Base-by-base conservation (phyloP, 2,113 vertebrate genomes). In the Atractosteus spatula region DNA sequence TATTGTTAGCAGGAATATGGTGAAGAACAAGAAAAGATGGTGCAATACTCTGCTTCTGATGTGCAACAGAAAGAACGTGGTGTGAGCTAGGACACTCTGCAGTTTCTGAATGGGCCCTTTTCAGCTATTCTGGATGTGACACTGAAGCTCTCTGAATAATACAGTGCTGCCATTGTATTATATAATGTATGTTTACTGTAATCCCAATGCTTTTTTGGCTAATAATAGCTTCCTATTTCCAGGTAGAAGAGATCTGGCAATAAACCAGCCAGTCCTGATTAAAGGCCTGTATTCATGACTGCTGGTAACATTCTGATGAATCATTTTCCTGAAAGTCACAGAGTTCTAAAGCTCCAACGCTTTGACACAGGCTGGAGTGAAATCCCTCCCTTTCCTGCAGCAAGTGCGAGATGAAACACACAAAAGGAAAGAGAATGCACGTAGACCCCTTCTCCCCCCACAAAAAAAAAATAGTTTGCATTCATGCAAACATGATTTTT, bases 121-220 rank as follows among this genome's bases (percentile, higher is more conserved):
- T 85, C 87, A 86, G 89, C 88, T 92, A 44, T 0, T 82, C 92
- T 73, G 74, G 86, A 92, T 85, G 83, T 89, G 85, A 88, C 90
- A 83, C 86, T 88, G 89, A 89, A 92, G 90, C 91, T 91, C 87
- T 88, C 87, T 91, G 90, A 85, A 90, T 89, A 91, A 69, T 90
- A 90, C 88, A 91, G 88, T 88, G 87, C 84, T 86, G 81, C 86
- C 86, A 76, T 91, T 93, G 90, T 93, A 86, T 90, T 91, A 85
- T 84, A 90, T 29, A 64, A 64, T 64, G 17, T 42, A 64, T 41
- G 62, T 64, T 64, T 64, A 64, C 17, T 64, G 62, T 89, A 89
- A 89, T 83, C 81, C 75, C 85, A 78, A 84, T 89, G 92, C 88
- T 83, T 82, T 88, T 81, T 76, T 29, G 62, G 82, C 89, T 93